Evolutionary conservation across 2,888 invertebrate genomes (phyloP), one percentile per base, ranked within the genome.

Genomic region (Rhingia rostrata): DNA sequence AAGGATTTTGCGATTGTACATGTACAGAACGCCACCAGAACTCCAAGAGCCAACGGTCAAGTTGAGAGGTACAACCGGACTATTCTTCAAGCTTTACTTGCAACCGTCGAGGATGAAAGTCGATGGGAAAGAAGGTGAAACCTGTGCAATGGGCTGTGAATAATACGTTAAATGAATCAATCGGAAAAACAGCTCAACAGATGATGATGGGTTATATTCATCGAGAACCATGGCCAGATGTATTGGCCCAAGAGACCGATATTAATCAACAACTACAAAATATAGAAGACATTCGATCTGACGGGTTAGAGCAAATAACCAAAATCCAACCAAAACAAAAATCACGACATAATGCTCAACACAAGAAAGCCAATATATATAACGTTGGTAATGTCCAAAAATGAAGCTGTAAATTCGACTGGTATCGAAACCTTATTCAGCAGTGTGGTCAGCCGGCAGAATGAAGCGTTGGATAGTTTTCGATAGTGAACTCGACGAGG

Each of bases 271-370:
- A 60, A 43, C 6, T 12, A 2, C 33, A 4, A 53, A 39, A 67
- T 45, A 9, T 61, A 5, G 58, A 66, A 47, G 7, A 4, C 6
- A 58, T 75, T 51, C 49, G 43, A 3, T 22, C 58, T 5, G n/a
- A 67, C 3, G 75, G 56, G n/a, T 56, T 64, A 22, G 56, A 56
- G 7, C 54, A 64, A 4, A 64, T 64, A 6, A 64, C 64, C 4
- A 60, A 60, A 51, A 47, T 70, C 9, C 69, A 77, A 69, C 14
- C 43, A 0, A 56, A 58, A 33, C 73, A 73, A 22, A 72, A 73
- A 14, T 9, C 32, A 12, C 53, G 32, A n/a, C 43, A 67, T 32
- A 67, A 80, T 9, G 12, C 4, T 0, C 41, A 67, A n/a, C 7
- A 74, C 10, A n/a, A 47, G 6, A 73, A 67, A 39, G 66, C 67